These are phyloP conservation scores for Hirtodrosophila alboralis DNA, from an alignment of 2,888 invertebrate species.

Conservation along the genomic window DNA sequence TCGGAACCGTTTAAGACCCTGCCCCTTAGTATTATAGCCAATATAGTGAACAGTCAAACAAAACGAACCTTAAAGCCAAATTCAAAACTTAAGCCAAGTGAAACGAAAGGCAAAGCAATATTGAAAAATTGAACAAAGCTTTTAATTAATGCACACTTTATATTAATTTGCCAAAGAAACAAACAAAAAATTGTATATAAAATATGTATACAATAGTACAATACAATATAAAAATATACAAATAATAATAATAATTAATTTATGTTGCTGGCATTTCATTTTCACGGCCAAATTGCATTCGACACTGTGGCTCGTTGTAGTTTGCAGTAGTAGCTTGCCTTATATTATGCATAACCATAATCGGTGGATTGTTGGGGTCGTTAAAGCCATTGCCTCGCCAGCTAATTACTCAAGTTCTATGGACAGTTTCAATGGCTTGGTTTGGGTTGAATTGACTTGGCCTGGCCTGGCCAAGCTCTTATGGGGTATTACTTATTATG, in stretches of 20 bases:
- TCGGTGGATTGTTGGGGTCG: constrained; percentile 30
- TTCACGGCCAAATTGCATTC: constrained; percentile 74
- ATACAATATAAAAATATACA: constrained; percentile 45
- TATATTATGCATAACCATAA: constrained; percentile 37
- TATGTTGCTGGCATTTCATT: constrained; percentile 73
- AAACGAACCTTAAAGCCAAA: constrained; percentile 9
- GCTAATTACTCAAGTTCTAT: constrained; percentile 40
- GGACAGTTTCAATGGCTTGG: constrained; percentile 23
- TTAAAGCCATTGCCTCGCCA: constrained; percentile 15
- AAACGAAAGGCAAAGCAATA: constrained; percentile 27
- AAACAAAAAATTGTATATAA: neutral
- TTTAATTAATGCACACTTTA: constrained; percentile 62
- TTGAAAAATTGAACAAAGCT: constrained; percentile 33
- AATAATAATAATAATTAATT: constrained; percentile 69
- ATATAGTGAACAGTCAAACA: constrained; percentile 1
- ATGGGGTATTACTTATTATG: constrained; percentile 2
- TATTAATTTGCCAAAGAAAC: constrained; percentile 45
- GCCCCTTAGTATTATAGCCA: constrained; percentile 22
- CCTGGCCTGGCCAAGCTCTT: constrained; percentile 14
- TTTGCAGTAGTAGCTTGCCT: constrained; percentile 32
- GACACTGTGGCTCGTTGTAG: constrained; percentile 3
- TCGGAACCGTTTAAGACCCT: constrained; percentile 13
- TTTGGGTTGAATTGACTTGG: too few relatives aligned
- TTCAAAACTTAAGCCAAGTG: constrained; percentile 1
- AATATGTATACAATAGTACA: constrained; percentile 16